phyloP scores from a whole-genome alignment of 37 sponge, comb jelly and placozoan genomes.

The Dysidea cf. avara region DNA sequence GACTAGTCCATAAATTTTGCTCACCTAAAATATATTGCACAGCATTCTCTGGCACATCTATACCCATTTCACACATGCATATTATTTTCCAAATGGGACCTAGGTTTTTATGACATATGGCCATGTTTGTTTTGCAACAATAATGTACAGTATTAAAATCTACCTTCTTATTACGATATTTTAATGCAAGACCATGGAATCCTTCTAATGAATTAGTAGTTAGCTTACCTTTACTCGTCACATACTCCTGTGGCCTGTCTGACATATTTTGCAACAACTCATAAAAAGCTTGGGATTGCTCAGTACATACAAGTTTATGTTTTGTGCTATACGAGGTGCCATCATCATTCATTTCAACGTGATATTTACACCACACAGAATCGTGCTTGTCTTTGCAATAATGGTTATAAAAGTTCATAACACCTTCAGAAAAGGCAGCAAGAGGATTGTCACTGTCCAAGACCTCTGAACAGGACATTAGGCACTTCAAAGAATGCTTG shows the following conservation, averaged over 20 bases:
- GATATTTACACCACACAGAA: conserved; percentile 26
- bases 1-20: too few relatives aligned
- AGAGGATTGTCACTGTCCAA: conserved; percentile 5
- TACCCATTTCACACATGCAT: too few relatives aligned
- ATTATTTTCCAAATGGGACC: too few relatives aligned
- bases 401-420: conserved; percentile 30
- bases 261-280: too few relatives aligned
- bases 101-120: conserved; percentile 8
- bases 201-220: neutral
- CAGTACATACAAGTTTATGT: too few relatives aligned
- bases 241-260: too few relatives aligned
- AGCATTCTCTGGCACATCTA: too few relatives aligned
- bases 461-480: conserved; percentile 12
- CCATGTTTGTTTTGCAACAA: conserved; percentile 12
- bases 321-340: too few relatives aligned
- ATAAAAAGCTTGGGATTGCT: too few relatives aligned
- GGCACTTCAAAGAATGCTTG: conserved; percentile 24
- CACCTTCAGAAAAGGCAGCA: neutral
- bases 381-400: conserved; percentile 23
- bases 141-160: too few relatives aligned
- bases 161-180: neutral
- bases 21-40: too few relatives aligned
- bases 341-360: neutral
- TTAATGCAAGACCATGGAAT: neutral
- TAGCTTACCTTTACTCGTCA: too few relatives aligned